Evolutionary conservation across 1,140 invertebrate species (phyloP).

Genomic region (Caerostris darwini): DNA sequence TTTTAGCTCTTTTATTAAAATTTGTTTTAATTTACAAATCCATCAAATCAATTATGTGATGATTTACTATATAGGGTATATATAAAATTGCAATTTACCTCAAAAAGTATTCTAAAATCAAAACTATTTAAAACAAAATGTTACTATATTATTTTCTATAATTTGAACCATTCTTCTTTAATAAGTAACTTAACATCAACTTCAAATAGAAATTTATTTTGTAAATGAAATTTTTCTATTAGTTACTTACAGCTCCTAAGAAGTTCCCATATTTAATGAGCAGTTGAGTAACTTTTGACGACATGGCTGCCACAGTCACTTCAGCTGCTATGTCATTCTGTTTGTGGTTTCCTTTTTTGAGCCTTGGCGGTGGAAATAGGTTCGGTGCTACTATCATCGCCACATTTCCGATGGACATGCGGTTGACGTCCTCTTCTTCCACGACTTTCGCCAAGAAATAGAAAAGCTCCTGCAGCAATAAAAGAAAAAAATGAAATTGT

Average conservation of each 20-base stretch:
- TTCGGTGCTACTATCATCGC: conserved; percentile 96
- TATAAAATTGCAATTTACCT: too few relatives aligned
- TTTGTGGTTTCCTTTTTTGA: conserved; percentile 78
- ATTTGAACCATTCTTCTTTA: too few relatives aligned
- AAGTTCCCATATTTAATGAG: conserved; percentile 88
- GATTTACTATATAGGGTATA: too few relatives aligned
- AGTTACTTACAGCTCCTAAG: conserved; percentile 87
- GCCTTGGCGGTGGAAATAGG: conserved; percentile 88
- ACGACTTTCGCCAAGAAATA: conserved; percentile 89
- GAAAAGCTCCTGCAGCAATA: conserved; percentile 85
- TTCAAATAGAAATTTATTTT: neutral
- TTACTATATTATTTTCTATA: too few relatives aligned
- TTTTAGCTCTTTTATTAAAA: too few relatives aligned
- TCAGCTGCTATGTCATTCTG: conserved; percentile 83
- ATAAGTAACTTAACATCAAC: too few relatives aligned
- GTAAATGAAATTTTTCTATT: neutral
- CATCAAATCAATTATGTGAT: too few relatives aligned
- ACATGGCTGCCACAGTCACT: conserved; percentile 90
- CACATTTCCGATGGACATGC: conserved; percentile 95
- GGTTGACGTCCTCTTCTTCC: conserved; percentile 88
- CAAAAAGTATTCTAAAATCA: too few relatives aligned
- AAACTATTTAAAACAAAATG: too few relatives aligned
- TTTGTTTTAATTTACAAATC: too few relatives aligned
- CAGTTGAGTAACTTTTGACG: conserved; percentile 90
- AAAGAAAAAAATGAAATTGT: conserved; percentile 78